phyloP scores from a whole-genome alignment of 2,797 vertebrate genomes.

The Parauchenoglanis punctatus region DNA sequence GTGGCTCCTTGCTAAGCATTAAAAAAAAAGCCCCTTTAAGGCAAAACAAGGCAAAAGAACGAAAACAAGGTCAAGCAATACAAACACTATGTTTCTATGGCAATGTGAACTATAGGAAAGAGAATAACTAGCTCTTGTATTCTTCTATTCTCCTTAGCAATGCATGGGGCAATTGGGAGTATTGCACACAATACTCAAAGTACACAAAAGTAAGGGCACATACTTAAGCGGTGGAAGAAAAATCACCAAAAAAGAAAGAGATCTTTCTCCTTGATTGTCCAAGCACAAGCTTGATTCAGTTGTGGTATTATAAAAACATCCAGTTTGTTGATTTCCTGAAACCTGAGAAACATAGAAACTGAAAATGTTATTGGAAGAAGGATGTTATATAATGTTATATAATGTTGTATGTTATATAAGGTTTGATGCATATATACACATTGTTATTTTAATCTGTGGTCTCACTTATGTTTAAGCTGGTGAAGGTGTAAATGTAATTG shows the following conservation, averaged over 20 bases:
- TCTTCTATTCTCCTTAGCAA: constrained; percentile 38
- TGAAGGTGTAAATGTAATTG: neutral
- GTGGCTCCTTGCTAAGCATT: constrained; percentile 51
- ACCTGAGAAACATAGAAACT: neutral
- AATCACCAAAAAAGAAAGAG: neutral
- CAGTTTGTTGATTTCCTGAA: neutral
- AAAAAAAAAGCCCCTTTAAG: constrained; percentile 13
- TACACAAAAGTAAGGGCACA: constrained; percentile 13
- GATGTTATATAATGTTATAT: too few species aligned
- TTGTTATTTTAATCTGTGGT: neutral
- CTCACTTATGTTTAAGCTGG: neutral
- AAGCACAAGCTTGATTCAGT: neutral
- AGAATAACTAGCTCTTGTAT: constrained; percentile 50
- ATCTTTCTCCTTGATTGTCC: neutral
- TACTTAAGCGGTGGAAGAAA: neutral
- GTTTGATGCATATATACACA: neutral
- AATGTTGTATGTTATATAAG: neutral
- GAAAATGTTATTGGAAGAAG: neutral
- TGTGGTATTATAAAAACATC: neutral
- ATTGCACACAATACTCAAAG: neutral
- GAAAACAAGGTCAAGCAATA: constrained; percentile 60
- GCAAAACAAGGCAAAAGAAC: constrained; percentile 50
- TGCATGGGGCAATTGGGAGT: constrained; percentile 22
- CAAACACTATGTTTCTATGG: constrained; percentile 57
- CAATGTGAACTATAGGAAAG: constrained; percentile 43